Evolutionary conservation across 2,797 vertebrate genomes (phyloP), one percentile per base, ranked within the genome.

Genomic region (Fratercula arctica): DNA sequence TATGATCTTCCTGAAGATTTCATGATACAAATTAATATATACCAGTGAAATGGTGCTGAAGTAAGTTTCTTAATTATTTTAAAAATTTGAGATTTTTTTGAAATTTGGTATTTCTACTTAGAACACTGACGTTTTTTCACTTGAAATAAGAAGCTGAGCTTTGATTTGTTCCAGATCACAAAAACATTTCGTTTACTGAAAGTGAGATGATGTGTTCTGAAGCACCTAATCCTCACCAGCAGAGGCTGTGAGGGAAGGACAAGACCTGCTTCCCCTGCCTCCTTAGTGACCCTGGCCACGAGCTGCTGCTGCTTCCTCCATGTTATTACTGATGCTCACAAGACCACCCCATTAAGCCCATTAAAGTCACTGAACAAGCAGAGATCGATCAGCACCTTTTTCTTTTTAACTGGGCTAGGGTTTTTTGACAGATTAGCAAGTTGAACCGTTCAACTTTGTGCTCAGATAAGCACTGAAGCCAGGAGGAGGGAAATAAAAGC

Each of bases 141-240:
- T 24, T 53, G 61, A 88, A 72, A 37, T 20, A 64, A 74, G 35
- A 56, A 85, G 56, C 41, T 24, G 33, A 64, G n/a, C 21, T 77
- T 84, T 67, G 21, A 63, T 85, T 88, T 94, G 37, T 75, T 92
- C 73, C 53, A 56, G 51, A 39, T 57, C 43, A 86, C 35, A 81
- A 23, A 61, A 80, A 17, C 4, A 51, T 7, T 31, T 72, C 21
- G 53, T 10, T 66, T 39, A 12, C 16, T 61, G 57, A 1, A 64
- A 60, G 48, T 16, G 43, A 23, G 31, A 56, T 35, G 43, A 43
- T 48, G 61, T n/a, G 11, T 64, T 76, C 59, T 64, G 81, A 80
- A 83, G 54, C 56, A 77, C 3, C 4, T 14, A 33, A 64, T 70
- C 26, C 64, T 83, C 13, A 15, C 33, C 56, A 29, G 2, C 35